Base-by-base conservation (phyloP, 2,888 invertebrate genomes). In the Ormyrus labotus region DNA sequence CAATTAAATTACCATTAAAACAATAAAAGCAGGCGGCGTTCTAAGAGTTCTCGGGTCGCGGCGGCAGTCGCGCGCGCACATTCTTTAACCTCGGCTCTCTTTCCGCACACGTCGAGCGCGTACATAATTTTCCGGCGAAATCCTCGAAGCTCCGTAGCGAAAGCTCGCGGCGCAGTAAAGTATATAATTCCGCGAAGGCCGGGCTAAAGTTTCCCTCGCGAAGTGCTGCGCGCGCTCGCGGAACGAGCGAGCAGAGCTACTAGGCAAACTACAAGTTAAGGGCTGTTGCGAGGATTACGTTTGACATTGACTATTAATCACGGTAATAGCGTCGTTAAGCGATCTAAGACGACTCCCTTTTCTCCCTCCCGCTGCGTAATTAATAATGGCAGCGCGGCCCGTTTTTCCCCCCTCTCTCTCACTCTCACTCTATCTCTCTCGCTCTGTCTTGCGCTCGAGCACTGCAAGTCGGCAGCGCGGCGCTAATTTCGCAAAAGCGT, bases 241-340 rank as follows among this genome's bases (percentile, higher is more conserved):
- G 55, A 8, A 53, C 7, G 19, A 53, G 74, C 1, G 58, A 51
- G 64, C 8, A 55, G 55, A 45, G 60, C 10, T 34, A 19, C 57
- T 47, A 34, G 34, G 65, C 60, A 80, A 80, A 80, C 81, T 81
- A 61, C 68, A 55, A 72, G 70, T 74, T 64, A 64, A 74, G 76
- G 63, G 61, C 71, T 63, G 71, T 63, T 57, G 61, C 67, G 72
- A 80, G 72, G 68, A 80, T 81, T 78, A 78, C 72, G 64, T 74
- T 74, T 74, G 78, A 81, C 81, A 70, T 78, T 70, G 74, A 72
- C 78, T 74, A 78, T 81, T 74, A 78, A 78, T 81, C 74, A 81
- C 13, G 19, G 69, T 78, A 78, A 81, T 64, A 69, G 78, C 78
- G 78, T 81, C 81, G 74, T 81, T 78, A 74, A 78, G 64, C 71